These are phyloP conservation scores for Deilephila elpenor DNA, from an alignment of 2,888 invertebrate species.

Conservation along the genomic window DNA sequence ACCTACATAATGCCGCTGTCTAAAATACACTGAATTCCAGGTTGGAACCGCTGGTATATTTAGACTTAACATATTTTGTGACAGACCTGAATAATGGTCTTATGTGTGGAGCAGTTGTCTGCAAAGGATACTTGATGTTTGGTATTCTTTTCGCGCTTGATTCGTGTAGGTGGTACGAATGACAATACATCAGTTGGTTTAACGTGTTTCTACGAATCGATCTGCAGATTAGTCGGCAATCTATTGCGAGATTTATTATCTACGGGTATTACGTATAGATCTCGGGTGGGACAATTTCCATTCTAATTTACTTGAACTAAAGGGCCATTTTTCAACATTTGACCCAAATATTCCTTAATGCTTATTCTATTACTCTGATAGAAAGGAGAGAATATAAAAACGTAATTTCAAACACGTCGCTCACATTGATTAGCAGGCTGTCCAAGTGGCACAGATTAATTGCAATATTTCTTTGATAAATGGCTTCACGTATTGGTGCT, in stretches of 20 bases:
- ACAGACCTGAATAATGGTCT: background rate
- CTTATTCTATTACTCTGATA: background rate
- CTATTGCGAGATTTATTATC: too few relatives aligned
- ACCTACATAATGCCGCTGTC: conserved; percentile 11
- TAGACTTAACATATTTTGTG: conserved; percentile 1
- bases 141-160: too few relatives aligned
- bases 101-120: background rate
- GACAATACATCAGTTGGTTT: too few relatives aligned
- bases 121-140: too few relatives aligned
- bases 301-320: too few relatives aligned
- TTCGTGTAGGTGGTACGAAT: too few relatives aligned
- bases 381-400: background rate
- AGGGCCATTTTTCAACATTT: too few relatives aligned
- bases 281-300: too few relatives aligned
- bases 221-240: too few relatives aligned
- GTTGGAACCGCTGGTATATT: conserved; percentile 6
- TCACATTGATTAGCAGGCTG: conserved; percentile 11
- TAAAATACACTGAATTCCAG: conserved; percentile 21
- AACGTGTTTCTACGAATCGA: too few relatives aligned
- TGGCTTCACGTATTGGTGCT: conserved; percentile 24
- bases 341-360: background rate
- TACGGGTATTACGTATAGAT: too few relatives aligned
- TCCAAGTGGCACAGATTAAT: conserved; percentile 30
- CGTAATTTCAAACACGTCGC: background rate
- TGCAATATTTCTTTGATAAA: conserved; percentile 24